A percentile compares a stretch with the other conserved stretches of the same genome.
These are phyloP conservation scores for Smutsia temminckii DNA, from an alignment of 2,797 vertebrate species.

Conservation along the genomic window DNA sequence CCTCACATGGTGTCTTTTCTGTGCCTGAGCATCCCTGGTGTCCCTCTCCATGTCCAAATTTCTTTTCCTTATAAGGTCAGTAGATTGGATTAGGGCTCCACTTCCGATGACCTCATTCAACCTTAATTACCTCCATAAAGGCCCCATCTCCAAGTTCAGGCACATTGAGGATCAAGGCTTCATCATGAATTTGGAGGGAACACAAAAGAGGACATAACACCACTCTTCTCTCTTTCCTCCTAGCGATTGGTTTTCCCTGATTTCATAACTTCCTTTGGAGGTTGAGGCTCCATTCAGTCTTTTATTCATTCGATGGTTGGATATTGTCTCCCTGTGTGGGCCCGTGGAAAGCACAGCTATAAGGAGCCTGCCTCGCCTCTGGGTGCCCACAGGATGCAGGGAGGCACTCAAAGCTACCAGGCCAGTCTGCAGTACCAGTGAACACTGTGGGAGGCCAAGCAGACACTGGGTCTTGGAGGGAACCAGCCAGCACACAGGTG, in stretches of 20 bases:
- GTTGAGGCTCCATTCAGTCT: background rate
- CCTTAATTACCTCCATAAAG: background rate
- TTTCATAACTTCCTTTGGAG: background rate
- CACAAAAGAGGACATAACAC: background rate
- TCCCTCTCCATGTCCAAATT: background rate
- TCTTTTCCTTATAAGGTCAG: background rate
- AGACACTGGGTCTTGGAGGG: accelerated
- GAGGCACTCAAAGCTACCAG: background rate
- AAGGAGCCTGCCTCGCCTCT: background rate
- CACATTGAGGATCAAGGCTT: accelerated
- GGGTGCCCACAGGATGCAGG: no score
- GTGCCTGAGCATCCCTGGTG: accelerated
- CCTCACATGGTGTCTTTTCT: background rate
- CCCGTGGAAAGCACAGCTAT: background rate
- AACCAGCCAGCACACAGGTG: accelerated
- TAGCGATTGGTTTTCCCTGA: background rate
- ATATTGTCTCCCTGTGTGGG: accelerated
- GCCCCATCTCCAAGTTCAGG: background rate
- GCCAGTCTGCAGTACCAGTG: accelerated
- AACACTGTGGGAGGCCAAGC: background rate
- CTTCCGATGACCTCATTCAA: background rate
- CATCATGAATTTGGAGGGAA: background rate
- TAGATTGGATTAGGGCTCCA: background rate
- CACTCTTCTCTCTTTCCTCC: background rate
- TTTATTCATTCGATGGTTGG: background rate